A percentile compares a stretch with the other conserved stretches of the same genome.
phyloP scores from a whole-genome alignment of 1,140 invertebrate genomes.

The Centruroides vittatus region DNA sequence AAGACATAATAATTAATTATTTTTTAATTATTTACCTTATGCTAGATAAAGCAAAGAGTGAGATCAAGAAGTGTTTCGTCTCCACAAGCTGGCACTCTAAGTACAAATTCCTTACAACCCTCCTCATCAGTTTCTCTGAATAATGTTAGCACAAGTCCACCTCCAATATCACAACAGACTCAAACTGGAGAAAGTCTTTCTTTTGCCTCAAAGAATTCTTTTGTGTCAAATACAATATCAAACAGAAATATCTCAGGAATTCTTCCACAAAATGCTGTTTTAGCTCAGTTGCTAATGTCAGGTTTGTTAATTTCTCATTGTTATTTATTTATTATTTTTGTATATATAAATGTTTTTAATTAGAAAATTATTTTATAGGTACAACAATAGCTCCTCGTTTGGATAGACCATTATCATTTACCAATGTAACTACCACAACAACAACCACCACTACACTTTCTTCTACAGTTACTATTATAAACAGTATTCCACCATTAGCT shows the following conservation, averaged over 20 bases:
- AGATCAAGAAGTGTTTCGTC: conserved; percentile 16
- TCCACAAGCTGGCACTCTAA: conserved; percentile 11
- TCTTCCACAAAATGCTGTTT: conserved; percentile 37
- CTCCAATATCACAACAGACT: neutral
- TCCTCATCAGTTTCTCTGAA: conserved; percentile 10
- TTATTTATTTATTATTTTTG: too few relatives aligned
- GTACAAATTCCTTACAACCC: conserved; percentile 4
- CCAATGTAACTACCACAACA: too few relatives aligned
- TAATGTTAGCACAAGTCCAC: conserved; percentile 8
- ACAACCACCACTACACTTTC: neutral
- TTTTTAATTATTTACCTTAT: neutral
- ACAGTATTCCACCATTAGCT: neutral
- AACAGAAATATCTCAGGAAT: neutral
- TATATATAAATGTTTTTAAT: too few relatives aligned
- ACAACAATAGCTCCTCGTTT: too few relatives aligned
- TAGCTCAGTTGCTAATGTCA: conserved; percentile 46
- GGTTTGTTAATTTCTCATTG: conserved; percentile 14
- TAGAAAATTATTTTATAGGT: too few relatives aligned
- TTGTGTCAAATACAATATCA: neutral
- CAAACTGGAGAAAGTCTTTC: neutral
- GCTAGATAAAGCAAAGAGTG: conserved; percentile 1
- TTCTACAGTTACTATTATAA: conserved; percentile 10
- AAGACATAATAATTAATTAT: too few relatives aligned
- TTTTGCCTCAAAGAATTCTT: neutral
- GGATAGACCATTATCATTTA: too few relatives aligned